Base-by-base conservation (phyloP, 2,888 invertebrate species). In the Drosophila cognata region DNA sequence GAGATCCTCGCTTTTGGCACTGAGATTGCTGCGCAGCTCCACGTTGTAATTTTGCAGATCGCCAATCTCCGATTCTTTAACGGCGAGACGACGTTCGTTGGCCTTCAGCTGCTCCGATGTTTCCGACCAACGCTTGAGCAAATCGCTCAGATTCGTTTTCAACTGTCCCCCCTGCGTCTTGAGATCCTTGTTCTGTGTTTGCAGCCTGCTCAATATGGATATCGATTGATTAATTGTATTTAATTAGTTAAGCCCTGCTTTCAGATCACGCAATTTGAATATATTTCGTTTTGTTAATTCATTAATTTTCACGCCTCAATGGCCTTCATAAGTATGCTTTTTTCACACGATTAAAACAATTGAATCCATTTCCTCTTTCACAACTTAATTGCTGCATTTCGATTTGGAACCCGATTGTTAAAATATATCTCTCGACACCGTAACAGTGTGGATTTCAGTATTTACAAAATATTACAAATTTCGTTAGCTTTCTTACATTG, bases 111-210 rank as follows among this genome's bases (percentile, higher is more conserved):
- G 76, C 28, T 91, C 92, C 3, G 91, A 87, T 57, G 91, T 91
- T 68, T 92, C 89, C 13, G 92, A 88, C 18, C 91, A 77, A 50
- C 92, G 90, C 57, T 92, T 93, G 62, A 92, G 89, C 31, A 92
- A 67, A 65, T 91, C 90, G 6, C 88, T 89, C 35, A 91, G 78
- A 67, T 91, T 92, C 1, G 83, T 82, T 61, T 92, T 93, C 8
- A 92, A 77, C 56, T 88, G 89, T 21, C 89, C 86, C 28, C 90
- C 90, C 74, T 93, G 93, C 52, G 90, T 82, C 38, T 90, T 88
- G 4, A 93, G 79, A 79, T 93, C 93, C 55, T 91, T 91, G 58
- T 91, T 91, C 57, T 93, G 91, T 2, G 91, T 87, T 76, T 92
- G 92, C 38, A 93, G 71, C 21, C 92, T 92, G 43, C 46, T 25